Evolutionary conservation across 1,140 invertebrate species (phyloP).

Genomic region (Aphelinus certus): DNA sequence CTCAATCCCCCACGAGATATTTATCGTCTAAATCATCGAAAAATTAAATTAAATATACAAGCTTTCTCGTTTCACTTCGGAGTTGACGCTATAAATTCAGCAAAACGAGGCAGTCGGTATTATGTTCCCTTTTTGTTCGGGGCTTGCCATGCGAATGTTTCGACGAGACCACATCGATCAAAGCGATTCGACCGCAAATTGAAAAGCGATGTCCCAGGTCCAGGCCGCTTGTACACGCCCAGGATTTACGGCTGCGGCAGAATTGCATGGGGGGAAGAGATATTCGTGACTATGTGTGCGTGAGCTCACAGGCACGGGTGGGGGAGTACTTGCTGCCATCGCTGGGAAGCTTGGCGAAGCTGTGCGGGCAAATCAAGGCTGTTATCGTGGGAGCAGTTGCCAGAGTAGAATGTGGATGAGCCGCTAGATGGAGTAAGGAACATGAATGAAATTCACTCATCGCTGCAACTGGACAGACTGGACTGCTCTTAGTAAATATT

Average conservation of each 20-base stretch:
- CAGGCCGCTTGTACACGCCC: background rate
- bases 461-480: no score
- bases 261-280: background rate
- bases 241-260: conserved; percentile 31
- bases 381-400: no score
- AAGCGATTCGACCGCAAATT: conserved; percentile 31
- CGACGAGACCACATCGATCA: conserved; percentile 22
- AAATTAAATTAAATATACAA: no score
- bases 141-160: conserved; percentile 3
- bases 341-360: background rate
- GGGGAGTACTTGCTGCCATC: conserved; percentile 35
- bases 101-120: background rate
- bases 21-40: no score
- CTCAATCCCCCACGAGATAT: no score
- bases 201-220: conserved; percentile 16
- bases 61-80: no score
- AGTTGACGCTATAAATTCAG: background rate
- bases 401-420: no score
- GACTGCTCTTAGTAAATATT: no score
- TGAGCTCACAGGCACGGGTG: background rate
- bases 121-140: background rate
- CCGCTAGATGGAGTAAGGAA: no score
- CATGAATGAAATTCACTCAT: no score
- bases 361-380: no score
- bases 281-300: background rate